A percentile compares a stretch with the other conserved stretches of the same genome.
Conservation (phyloP, 64 coral and sea anemone genomes). For the Pachyseris speciosa region DNA sequence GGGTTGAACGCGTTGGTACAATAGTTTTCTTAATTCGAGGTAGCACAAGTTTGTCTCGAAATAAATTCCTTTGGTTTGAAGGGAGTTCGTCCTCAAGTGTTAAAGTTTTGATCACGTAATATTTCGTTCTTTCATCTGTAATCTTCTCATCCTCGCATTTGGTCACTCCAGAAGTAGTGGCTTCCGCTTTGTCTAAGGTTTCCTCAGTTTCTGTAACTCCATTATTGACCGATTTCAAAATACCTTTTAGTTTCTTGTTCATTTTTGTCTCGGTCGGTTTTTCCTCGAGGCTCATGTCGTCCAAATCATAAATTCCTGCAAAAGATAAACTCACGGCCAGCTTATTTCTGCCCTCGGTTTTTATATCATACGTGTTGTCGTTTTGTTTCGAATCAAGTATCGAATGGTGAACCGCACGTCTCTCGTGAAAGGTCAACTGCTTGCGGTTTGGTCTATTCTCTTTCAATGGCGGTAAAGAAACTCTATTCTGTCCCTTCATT, state of each 20-base stretch:
- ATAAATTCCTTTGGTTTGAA: neutral
- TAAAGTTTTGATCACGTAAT: conserved; percentile 15
- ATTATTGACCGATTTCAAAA: neutral
- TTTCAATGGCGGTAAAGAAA: conserved; percentile 1
- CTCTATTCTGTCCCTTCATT: neutral
- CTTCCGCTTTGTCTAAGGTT: neutral
- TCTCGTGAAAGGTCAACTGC: neutral
- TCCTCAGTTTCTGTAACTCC: neutral
- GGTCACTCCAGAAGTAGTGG: neutral
- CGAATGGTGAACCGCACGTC: neutral
- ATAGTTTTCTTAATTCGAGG: neutral
- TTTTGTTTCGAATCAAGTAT: neutral
- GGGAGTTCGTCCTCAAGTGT: neutral
- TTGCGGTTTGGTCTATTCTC: neutral
- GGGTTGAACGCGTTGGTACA: neutral
- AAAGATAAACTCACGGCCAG: conserved; percentile 26
- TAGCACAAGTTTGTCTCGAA: conserved; percentile 12
- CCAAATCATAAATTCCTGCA: conserved; percentile 27
- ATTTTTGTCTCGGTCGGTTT: neutral
- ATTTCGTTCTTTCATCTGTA: neutral
- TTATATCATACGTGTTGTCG: neutral
- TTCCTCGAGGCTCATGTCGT: neutral
- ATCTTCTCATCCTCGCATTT: neutral
- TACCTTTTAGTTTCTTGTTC: neutral
- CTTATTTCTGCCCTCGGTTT: neutral